Conservation (phyloP, 2,888 invertebrate genomes). For the Tuberolachnus salignus region DNA sequence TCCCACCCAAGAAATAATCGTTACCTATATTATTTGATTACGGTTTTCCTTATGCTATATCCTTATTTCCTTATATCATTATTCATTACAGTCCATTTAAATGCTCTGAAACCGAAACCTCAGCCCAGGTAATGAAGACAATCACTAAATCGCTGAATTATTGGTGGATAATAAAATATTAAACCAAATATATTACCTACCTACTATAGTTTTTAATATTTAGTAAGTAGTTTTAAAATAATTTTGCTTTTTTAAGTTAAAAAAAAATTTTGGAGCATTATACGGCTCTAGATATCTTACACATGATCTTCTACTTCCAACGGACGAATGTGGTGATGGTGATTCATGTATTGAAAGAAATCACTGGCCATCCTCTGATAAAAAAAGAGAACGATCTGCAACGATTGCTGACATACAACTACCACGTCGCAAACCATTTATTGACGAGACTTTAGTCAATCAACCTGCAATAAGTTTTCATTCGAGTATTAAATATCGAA, state of each 20-base stretch:
- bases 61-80: too few species aligned
- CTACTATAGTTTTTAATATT: too few species aligned
- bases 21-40: too few species aligned
- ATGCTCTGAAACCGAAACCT: too few species aligned
- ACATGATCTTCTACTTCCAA: conserved; percentile 69
- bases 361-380: conserved; percentile 43
- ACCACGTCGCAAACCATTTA: conserved; percentile 59
- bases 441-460: conserved; percentile 61
- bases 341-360: conserved; percentile 62
- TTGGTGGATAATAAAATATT: too few species aligned
- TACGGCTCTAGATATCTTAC: conserved; percentile 68
- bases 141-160: too few species aligned
- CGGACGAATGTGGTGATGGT: conserved; percentile 68
- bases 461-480: conserved; percentile 50
- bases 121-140: too few species aligned
- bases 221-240: not conserved
- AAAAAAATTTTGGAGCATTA: conserved; percentile 65
- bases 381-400: conserved; percentile 46
- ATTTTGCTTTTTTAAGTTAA: conserved; percentile 61
- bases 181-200: too few species aligned
- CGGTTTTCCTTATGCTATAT: too few species aligned
- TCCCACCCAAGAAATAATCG: too few species aligned
- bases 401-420: conserved; percentile 56
- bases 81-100: too few species aligned
- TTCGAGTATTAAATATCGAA: conserved; percentile 52